A percentile compares a stretch with the other conserved stretches of the same genome.
phyloP scores from a whole-genome alignment of 1,140 invertebrate genomes.

The Helicoverpa armigera region DNA sequence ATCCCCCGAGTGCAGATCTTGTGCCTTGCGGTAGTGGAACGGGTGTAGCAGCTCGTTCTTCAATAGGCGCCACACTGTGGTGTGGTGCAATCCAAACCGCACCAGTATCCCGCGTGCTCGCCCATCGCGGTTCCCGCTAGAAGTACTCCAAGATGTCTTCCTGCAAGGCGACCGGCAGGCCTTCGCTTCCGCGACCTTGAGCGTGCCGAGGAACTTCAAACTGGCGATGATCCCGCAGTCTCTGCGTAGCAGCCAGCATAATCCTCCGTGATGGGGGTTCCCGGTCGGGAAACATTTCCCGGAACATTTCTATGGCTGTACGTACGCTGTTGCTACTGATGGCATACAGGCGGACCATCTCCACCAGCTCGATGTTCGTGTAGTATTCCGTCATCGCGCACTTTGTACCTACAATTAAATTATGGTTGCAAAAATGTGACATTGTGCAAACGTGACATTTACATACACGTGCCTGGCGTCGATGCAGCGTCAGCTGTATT shows the following conservation, averaged over 20 bases:
- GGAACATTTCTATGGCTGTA: background rate
- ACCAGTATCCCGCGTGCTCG: background rate
- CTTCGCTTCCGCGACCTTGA: background rate
- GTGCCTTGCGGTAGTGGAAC: background rate
- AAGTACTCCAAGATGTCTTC: background rate
- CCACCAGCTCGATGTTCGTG: background rate
- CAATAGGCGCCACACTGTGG: background rate
- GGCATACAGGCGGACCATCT: background rate
- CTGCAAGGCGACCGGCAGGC: background rate
- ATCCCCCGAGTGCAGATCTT: background rate
- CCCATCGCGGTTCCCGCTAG: background rate
- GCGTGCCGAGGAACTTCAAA: background rate
- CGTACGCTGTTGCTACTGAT: background rate
- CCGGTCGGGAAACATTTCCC: background rate
- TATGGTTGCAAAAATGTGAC: too few relatives aligned
- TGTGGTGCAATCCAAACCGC: background rate
- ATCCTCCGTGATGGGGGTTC: background rate
- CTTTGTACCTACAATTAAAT: too few relatives aligned
- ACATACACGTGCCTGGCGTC: too few relatives aligned
- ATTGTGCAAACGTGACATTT: too few relatives aligned
- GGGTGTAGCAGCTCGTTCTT: background rate
- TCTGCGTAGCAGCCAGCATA: background rate
- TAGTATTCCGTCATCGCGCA: background rate
- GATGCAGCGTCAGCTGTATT: too few relatives aligned
- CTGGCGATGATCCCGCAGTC: background rate